Evolutionary conservation across 2,797 vertebrate genomes (phyloP).

Genomic region (Galagoides demidoff): DNA sequence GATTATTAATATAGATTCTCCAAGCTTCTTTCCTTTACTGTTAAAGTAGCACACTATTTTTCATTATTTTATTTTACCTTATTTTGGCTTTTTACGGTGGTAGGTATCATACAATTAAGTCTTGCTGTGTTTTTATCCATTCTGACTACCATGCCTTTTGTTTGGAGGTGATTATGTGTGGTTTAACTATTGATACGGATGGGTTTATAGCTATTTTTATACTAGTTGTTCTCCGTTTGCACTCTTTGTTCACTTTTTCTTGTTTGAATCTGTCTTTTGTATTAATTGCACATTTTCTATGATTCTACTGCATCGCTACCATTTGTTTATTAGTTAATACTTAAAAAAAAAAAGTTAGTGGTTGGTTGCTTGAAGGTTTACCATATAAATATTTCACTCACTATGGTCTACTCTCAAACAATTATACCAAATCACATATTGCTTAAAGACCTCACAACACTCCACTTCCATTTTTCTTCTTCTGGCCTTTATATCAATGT

Average conservation of each 20-base stretch:
- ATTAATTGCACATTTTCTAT: not conserved
- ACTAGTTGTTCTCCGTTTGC: constrained; percentile 6
- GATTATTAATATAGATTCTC: not conserved
- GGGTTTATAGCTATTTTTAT: not conserved
- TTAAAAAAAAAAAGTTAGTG: not conserved
- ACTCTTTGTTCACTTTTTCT: not conserved
- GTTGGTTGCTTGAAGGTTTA: not conserved
- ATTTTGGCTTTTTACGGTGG: not conserved
- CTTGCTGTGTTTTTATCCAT: not conserved
- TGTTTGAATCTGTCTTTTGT: not conserved
- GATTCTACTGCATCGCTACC: not conserved
- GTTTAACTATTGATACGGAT: constrained; percentile 8
- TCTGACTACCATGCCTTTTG: not conserved
- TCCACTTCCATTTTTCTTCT: not conserved
- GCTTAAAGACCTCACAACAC: not conserved
- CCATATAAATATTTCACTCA: not conserved
- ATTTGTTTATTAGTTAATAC: not conserved
- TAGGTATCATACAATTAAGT: not conserved
- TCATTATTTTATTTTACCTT: not conserved
- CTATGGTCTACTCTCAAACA: not conserved
- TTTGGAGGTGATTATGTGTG: not conserved
- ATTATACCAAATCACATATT: not conserved
- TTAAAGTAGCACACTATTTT: not conserved
- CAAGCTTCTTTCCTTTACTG: not conserved
- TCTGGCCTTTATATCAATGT: not conserved